Evolutionary conservation across 2,113 vertebrate species (phyloP), one percentile per base, ranked within the genome.

Genomic region (Zingel zingel): DNA sequence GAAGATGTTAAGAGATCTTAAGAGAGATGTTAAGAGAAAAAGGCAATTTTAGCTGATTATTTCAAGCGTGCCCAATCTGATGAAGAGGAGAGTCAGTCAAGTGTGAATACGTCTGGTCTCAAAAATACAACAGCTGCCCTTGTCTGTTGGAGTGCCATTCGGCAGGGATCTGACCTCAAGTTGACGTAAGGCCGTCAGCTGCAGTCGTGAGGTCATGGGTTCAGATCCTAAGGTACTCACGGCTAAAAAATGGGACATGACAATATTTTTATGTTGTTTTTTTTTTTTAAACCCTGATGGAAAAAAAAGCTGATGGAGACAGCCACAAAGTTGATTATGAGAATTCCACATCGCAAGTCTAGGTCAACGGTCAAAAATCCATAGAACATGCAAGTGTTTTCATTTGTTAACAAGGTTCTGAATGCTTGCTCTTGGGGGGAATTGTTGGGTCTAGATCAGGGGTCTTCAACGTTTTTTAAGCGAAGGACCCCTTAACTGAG

Each of bases 71-170:
- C 91, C 85, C 91, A 79, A 82, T 93, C 88, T 93, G 92, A 92
- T 89, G 91, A 92, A 84, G 88, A 92, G 85, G 79, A 89, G 90
- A 91, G 82, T 84, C 92, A 92, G 83, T 89, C 90, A 86, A 86
- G 89, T 92, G 92, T 91, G 88, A 92, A 91, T 89, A 85, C 7
- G 89, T 88, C 89, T 91, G 56, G 36, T 79, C 86, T 85, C n/a
- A n/a, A 53, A 82, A 81, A 89, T 58, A 95, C 93, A 95, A 95
- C 91, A 93, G 91, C 88, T 80, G 81, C 77, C 91, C 89, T 95
- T 95, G 94, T 95, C 89, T 88, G 83, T 27, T 77, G 54, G 25
- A 79, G 81, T 72, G 72, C 74, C 74, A 72, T 89, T 81, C 85
- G 86, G 87, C 79, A 23, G 81, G 64, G 79, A 74, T 83, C 87